Percentiles rank a stretch among this genome's conserved stretches.
These are phyloP conservation scores for Gallinago jamesoni DNA, from an alignment of 2,113 vertebrate species.

Conservation along the genomic window DNA sequence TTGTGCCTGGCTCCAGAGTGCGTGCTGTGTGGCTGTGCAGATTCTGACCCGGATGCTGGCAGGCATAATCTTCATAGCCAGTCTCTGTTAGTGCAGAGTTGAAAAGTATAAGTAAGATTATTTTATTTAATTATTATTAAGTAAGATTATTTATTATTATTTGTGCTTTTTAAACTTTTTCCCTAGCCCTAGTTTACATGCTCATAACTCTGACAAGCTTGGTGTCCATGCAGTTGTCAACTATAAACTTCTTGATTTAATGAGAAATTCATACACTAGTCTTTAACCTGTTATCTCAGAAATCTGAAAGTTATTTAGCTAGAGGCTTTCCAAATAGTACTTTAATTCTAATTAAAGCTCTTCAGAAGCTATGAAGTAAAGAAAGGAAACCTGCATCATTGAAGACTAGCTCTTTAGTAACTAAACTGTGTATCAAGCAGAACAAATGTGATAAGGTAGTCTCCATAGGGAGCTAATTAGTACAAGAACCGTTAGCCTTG, in stretches of 20 bases:
- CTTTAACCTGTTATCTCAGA: neutral
- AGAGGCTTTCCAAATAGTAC: neutral
- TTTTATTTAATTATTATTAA: too few species aligned
- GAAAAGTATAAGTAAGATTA: neutral
- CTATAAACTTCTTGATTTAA: neutral
- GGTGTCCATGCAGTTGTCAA: neutral
- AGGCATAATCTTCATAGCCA: neutral
- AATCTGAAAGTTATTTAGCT: neutral
- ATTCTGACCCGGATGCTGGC: too few species aligned
- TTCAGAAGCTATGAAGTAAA: neutral
- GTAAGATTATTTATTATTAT: neutral
- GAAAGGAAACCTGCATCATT: neutral
- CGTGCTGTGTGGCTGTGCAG: too few species aligned
- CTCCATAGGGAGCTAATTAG: neutral
- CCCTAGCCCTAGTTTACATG: neutral
- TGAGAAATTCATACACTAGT: neutral
- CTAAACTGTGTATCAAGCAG: neutral
- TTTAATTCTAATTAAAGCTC: neutral
- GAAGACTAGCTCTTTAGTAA: neutral
- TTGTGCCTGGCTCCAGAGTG: too few species aligned
- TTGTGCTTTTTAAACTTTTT: neutral
- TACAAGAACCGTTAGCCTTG: neutral
- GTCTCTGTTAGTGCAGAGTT: neutral
- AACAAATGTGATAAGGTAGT: neutral
- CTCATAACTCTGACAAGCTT: neutral